Evolutionary conservation across 2,888 invertebrate species (phyloP).

Genomic region (Diplazon laetatorius): DNA sequence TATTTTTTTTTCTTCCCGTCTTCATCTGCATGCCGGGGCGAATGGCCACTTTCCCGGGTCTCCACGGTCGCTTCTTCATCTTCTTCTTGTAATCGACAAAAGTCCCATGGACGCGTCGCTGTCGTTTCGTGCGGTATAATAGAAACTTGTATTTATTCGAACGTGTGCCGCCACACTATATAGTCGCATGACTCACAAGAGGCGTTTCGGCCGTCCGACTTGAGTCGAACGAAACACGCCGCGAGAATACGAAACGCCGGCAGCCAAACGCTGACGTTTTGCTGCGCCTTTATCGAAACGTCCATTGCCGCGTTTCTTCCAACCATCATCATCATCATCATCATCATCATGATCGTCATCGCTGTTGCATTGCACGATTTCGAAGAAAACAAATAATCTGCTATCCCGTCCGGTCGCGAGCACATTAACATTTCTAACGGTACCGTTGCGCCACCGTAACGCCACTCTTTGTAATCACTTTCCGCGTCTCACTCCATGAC

Average conservation of each 20-base stretch:
- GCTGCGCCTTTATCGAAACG: slow-evolving; percentile 28
- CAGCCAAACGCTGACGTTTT: not conserved
- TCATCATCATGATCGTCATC: slow-evolving; percentile 22
- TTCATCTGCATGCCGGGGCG: not conserved
- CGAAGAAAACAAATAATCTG: slow-evolving; percentile 54
- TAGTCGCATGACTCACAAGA: slow-evolving; percentile 59
- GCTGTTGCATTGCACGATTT: slow-evolving; percentile 36
- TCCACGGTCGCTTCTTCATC: slow-evolving; percentile 52
- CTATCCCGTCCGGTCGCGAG: slow-evolving; percentile 39
- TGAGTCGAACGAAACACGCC: slow-evolving; percentile 47
- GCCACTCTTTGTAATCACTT: slow-evolving; percentile 33
- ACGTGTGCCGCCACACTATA: slow-evolving; percentile 54
- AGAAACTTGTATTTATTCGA: slow-evolving; percentile 53
- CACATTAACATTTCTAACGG: slow-evolving; percentile 13
- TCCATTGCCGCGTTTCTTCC: slow-evolving; percentile 36
- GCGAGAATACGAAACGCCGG: slow-evolving; percentile 60
- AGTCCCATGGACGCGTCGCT: slow-evolving; percentile 55
- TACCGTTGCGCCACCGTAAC: slow-evolving; percentile 48
- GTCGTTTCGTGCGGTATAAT: slow-evolving; percentile 61
- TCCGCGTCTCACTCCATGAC: slow-evolving; percentile 14
- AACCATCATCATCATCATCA: not conserved
- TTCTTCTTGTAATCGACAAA: slow-evolving; percentile 60
- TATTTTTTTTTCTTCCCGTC: slow-evolving; percentile 54
- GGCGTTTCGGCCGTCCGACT: slow-evolving; percentile 51
- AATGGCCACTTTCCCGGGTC: not conserved